These are phyloP conservation scores for Dryobotodes eremita DNA, from an alignment of 2,888 invertebrate species.

Conservation along the genomic window DNA sequence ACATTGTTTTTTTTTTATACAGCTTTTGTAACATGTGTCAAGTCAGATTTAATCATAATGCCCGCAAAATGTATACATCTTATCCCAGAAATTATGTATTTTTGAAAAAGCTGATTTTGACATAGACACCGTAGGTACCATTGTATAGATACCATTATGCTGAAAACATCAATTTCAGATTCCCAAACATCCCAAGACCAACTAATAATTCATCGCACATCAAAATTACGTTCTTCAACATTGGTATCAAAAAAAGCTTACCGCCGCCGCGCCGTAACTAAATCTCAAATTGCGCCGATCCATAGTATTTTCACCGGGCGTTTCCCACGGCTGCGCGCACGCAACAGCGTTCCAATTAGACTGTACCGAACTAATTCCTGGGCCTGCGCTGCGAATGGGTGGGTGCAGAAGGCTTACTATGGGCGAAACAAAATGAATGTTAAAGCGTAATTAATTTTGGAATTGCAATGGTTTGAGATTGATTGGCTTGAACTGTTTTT, in stretches of 20 bases:
- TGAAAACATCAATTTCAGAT: not conserved
- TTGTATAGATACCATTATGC: too few species aligned
- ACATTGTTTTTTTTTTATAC: not conserved
- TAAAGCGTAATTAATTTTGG: not conserved
- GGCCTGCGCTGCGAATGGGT: constrained; percentile 72
- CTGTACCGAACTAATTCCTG: constrained; percentile 79
- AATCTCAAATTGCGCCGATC: constrained; percentile 80
- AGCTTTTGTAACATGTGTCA: not conserved
- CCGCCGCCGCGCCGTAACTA: constrained; percentile 76
- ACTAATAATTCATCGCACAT: constrained; percentile 34
- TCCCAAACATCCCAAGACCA: constrained; percentile 11
- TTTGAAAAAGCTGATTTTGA: not conserved
- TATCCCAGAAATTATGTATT: not conserved
- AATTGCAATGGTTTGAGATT: not conserved
- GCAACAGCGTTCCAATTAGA: constrained; percentile 82
- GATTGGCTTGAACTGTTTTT: not conserved
- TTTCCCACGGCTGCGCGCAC: constrained; percentile 87
- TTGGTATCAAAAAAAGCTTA: constrained; percentile 70
- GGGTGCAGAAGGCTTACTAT: constrained; percentile 50
- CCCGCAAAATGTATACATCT: not conserved
- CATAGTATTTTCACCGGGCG: constrained; percentile 82
- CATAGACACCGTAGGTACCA: too few species aligned
- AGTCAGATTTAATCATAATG: not conserved
- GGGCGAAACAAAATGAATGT: not conserved
- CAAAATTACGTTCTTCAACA: constrained; percentile 50